Conservation (phyloP, 2,113 vertebrate species). For the Oncorhynchus kisutch region DNA sequence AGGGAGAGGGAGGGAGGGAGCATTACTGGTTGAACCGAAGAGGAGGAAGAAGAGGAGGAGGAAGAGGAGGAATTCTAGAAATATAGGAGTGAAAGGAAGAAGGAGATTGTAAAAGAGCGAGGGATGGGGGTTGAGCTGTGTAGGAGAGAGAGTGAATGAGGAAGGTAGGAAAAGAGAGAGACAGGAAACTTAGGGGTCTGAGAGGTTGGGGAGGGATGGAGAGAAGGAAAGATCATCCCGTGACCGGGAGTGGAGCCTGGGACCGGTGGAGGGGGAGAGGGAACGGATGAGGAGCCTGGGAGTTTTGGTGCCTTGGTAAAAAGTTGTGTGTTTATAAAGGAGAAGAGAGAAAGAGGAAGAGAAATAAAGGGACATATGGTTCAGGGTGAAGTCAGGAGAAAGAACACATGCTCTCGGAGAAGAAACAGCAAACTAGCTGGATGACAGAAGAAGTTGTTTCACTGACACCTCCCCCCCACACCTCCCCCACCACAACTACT, state of each 20-base stretch:
- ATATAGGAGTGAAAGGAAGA: neutral
- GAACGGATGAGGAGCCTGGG: conserved; percentile 56
- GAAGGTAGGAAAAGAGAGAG: neutral
- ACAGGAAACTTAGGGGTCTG: conserved; percentile 15
- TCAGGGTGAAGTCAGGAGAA: conserved; percentile 57
- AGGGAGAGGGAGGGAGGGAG: conserved; percentile 43
- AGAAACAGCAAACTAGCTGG: neutral
- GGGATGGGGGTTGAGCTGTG: conserved; percentile 6
- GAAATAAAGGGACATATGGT: conserved; percentile 47
- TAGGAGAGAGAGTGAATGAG: conserved; percentile 36
- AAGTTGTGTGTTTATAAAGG: conserved; percentile 6
- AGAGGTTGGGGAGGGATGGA: conserved; percentile 48
- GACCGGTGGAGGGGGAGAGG: conserved; percentile 51
- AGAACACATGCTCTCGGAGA: conserved; percentile 54
- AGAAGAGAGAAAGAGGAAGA: conserved; percentile 33
- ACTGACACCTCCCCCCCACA: neutral
- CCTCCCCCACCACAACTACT: no score
- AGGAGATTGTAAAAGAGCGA: neutral
- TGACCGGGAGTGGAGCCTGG: conserved; percentile 60
- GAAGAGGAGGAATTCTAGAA: neutral
- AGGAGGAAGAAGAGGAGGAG: neutral
- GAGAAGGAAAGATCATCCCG: conserved; percentile 38
- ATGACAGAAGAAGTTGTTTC: conserved; percentile 34
- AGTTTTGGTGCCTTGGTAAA: conserved; percentile 54
- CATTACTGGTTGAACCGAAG: neutral